A percentile compares a stretch with the other conserved stretches of the same genome.
phyloP scores from a whole-genome alignment of 2,113 vertebrate species.

The Elachura formosa region DNA sequence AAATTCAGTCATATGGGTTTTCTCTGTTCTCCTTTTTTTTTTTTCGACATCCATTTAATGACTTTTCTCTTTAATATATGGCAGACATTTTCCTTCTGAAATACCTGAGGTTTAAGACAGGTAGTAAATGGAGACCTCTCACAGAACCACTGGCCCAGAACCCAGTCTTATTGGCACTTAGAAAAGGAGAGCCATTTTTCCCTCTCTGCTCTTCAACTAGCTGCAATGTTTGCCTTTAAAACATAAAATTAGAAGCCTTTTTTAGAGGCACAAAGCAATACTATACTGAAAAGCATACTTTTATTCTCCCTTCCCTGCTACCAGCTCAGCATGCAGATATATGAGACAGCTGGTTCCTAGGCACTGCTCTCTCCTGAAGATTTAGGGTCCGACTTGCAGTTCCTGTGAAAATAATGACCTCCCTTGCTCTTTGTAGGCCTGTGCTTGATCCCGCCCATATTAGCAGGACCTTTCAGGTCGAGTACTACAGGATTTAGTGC shows the following conservation, averaged over 20 bases:
- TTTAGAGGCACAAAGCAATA: constrained; percentile 57
- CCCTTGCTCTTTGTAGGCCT: constrained; percentile 29
- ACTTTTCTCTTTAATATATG: constrained; percentile 61
- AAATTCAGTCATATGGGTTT: constrained; percentile 58
- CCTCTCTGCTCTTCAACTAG: constrained; percentile 56
- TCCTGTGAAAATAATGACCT: constrained; percentile 62
- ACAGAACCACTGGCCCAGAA: constrained; percentile 67
- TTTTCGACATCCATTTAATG: constrained; percentile 39
- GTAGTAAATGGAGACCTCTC: constrained; percentile 64
- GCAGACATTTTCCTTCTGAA: constrained; percentile 55
- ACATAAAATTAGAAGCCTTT: constrained; percentile 62
- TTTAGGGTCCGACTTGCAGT: constrained; percentile 26
- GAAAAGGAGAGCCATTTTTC: constrained; percentile 62
- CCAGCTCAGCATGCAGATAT: constrained; percentile 40
- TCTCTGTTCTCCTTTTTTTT: neutral
- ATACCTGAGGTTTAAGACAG: constrained; percentile 65
- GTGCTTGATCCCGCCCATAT: constrained; percentile 40
- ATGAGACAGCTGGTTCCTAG: constrained; percentile 53
- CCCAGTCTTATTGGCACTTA: constrained; percentile 50
- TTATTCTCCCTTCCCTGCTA: constrained; percentile 37
- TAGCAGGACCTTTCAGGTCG: constrained; percentile 35
- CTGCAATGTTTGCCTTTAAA: constrained; percentile 62
- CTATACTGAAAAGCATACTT: constrained; percentile 57
- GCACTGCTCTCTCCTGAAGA: constrained; percentile 28
- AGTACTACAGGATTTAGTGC: constrained; percentile 21